phyloP scores from a whole-genome alignment of 1,140 invertebrate genomes.

The Asbolus verrucosus region DNA sequence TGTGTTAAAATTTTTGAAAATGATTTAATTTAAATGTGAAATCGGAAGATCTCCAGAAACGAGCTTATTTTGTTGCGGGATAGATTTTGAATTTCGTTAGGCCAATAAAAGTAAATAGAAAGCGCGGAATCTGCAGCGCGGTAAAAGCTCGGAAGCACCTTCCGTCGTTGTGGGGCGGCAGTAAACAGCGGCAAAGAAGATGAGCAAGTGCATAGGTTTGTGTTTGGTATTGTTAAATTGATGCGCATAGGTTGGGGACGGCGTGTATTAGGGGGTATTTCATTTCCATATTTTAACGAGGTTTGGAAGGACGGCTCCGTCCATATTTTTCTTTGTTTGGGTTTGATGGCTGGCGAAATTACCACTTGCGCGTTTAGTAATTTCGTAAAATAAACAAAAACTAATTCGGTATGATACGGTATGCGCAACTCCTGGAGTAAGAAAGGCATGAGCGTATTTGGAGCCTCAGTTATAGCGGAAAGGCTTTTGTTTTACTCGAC shows the following conservation, averaged over 20 bases:
- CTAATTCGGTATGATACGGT: slow-evolving; percentile 40
- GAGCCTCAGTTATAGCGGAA: slow-evolving; percentile 32
- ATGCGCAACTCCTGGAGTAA: slow-evolving; percentile 28
- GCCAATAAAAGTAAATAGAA: slow-evolving; percentile 35
- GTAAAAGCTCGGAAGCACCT: slow-evolving; percentile 29
- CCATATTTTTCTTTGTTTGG: slow-evolving; percentile 36
- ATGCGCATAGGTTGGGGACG: slow-evolving; percentile 13
- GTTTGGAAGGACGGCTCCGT: background rate
- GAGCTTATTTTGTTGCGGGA: slow-evolving; percentile 23
- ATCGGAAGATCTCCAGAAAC: too few relatives aligned
- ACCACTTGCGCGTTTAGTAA: slow-evolving; percentile 34
- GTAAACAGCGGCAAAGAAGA: slow-evolving; percentile 19
- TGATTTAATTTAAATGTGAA: too few relatives aligned
- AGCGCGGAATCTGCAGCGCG: slow-evolving; percentile 30
- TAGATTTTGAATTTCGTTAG: slow-evolving; percentile 29
- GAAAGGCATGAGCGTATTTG: slow-evolving; percentile 38
- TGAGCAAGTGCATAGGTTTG: slow-evolving; percentile 34
- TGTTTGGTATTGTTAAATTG: slow-evolving; percentile 33
- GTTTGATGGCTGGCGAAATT: slow-evolving; percentile 32
- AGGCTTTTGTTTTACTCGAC: slow-evolving; percentile 37
- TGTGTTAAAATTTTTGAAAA: too few relatives aligned
- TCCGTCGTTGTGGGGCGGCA: slow-evolving; percentile 16
- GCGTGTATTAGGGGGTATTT: slow-evolving; percentile 17
- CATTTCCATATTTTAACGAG: slow-evolving; percentile 35
- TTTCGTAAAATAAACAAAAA: slow-evolving; percentile 40